Conservation (phyloP, 2,888 invertebrate species). For the Eutolmus rufibarbis region DNA sequence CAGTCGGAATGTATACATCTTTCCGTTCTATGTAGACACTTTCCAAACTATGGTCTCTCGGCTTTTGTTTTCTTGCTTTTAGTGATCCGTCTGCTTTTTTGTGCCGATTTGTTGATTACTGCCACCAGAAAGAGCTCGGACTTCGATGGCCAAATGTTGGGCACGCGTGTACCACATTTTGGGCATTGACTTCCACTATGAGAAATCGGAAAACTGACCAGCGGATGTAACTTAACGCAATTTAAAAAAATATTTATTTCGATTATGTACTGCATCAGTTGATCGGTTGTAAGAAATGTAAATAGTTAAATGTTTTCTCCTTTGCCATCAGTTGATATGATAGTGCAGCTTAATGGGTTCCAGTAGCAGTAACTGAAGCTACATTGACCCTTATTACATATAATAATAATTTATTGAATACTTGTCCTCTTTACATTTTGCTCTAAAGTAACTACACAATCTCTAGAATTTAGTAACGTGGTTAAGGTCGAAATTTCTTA, state of each 20-base stretch:
- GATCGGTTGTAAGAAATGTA: too few relatives aligned
- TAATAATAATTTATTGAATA: not conserved
- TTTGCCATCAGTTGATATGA: not conserved
- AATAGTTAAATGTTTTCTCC: not conserved
- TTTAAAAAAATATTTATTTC: not conserved
- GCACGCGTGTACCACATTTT: not conserved
- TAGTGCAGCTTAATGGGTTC: not conserved
- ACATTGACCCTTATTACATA: not conserved
- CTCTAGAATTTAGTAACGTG: not conserved
- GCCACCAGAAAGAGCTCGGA: not conserved
- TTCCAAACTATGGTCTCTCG: slow-evolving; percentile 12
- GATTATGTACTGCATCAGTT: not conserved
- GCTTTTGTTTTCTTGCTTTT: slow-evolving; percentile 14
- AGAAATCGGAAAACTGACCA: not conserved
- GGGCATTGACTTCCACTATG: not conserved
- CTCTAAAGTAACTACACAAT: not conserved
- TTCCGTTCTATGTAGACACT: not conserved
- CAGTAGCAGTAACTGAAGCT: not conserved
- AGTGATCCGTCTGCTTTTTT: not conserved
- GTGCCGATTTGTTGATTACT: not conserved
- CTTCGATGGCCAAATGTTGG: not conserved
- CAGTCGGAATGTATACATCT: slow-evolving; percentile 44
- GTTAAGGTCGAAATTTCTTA: not conserved
- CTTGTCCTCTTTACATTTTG: not conserved
- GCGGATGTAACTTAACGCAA: not conserved